Percentiles rank a stretch among this genome's conserved stretches.
Evolutionary conservation across 23 tunicate genomes (phyloP).

Genomic region (Styela clava): DNA sequence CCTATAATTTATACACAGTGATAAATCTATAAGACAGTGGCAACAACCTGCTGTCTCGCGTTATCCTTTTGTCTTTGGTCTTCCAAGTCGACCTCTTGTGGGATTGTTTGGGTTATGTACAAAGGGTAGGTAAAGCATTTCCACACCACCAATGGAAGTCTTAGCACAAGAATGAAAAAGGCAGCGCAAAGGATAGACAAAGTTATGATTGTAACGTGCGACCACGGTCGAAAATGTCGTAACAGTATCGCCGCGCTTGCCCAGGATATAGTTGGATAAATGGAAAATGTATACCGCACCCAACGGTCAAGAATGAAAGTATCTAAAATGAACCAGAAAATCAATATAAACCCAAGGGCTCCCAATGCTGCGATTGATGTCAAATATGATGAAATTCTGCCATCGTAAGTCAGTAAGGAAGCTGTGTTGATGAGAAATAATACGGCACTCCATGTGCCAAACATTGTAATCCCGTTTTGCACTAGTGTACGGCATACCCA

Average conservation of each 20-base stretch:
- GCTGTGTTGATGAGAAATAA: conserved; percentile 41
- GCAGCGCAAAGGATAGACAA: conserved; percentile 33
- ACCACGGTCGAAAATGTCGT: conserved; percentile 54
- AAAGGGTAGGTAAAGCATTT: conserved; percentile 57
- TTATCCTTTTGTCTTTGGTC: neutral
- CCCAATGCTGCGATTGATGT: conserved; percentile 34
- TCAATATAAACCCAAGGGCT: conserved; percentile 31
- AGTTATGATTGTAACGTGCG: conserved; percentile 43
- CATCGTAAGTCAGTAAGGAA: conserved; percentile 37
- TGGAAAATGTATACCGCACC: conserved; percentile 60
- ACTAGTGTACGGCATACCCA: conserved; percentile 72
- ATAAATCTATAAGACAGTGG: neutral
- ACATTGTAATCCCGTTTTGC: conserved; percentile 64
- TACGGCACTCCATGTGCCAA: conserved; percentile 44
- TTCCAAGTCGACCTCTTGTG: conserved; percentile 21
- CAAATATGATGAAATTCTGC: conserved; percentile 25
- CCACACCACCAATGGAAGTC: conserved; percentile 69
- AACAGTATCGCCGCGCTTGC: conserved; percentile 28
- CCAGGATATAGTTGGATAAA: conserved; percentile 58
- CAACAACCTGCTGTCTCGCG: neutral
- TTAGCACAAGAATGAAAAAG: conserved; percentile 30
- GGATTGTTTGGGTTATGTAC: conserved; percentile 66
- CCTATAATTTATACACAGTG: no score
- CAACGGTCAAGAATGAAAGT: conserved; percentile 54
- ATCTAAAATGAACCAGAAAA: conserved; percentile 54